Evolutionary conservation across 2,113 vertebrate species (phyloP).

Genomic region (Tachuris rubrigastra): DNA sequence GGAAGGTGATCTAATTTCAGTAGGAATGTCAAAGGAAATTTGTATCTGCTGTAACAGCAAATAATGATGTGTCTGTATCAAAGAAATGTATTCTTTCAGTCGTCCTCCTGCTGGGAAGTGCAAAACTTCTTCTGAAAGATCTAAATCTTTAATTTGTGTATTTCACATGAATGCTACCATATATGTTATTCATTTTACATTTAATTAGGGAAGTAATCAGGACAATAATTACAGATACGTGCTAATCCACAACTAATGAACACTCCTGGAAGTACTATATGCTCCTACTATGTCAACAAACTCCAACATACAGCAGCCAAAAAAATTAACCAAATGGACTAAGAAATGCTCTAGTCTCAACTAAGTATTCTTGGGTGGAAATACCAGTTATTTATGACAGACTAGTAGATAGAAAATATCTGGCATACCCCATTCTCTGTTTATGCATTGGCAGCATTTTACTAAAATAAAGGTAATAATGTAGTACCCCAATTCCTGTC

Average conservation of each 20-base stretch:
- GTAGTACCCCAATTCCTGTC: neutral
- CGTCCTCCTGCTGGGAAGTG: neutral
- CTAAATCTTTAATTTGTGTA: neutral
- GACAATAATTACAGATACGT: neutral
- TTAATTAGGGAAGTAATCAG: constrained; percentile 6
- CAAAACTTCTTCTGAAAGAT: neutral
- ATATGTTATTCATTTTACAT: neutral
- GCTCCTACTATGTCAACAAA: neutral
- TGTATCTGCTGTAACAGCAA: neutral
- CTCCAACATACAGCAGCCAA: neutral
- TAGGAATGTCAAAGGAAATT: constrained; percentile 18
- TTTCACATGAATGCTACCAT: neutral
- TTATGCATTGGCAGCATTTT: neutral
- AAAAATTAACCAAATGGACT: neutral
- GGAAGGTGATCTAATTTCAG: constrained; percentile 37
- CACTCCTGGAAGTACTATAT: neutral
- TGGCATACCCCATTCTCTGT: neutral
- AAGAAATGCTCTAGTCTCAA: neutral
- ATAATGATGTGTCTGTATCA: neutral
- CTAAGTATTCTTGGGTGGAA: neutral
- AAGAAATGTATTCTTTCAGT: neutral
- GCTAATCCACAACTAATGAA: neutral
- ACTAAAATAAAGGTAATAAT: neutral
- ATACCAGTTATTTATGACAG: neutral
- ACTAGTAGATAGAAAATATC: neutral